phyloP scores from a whole-genome alignment of 2,113 vertebrate species.

The Dolichallabes microphthalmus region DNA sequence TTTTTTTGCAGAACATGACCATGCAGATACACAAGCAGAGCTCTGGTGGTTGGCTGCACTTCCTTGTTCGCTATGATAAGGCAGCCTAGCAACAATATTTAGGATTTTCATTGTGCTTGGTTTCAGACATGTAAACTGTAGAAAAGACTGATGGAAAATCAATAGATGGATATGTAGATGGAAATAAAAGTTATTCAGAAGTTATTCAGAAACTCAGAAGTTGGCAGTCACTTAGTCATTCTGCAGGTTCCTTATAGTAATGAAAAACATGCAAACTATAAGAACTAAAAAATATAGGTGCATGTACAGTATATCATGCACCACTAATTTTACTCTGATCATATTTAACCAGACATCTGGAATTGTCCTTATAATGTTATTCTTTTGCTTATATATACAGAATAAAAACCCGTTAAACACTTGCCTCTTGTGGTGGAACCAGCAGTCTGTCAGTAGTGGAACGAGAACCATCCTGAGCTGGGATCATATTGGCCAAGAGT shows the following conservation, averaged over 20 bases:
- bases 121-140: not conserved
- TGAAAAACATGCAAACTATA: not conserved
- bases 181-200: conserved; percentile 27
- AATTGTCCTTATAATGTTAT: not conserved
- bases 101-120: not conserved
- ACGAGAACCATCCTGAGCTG: conserved; percentile 55
- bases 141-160: not conserved
- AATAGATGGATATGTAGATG: not conserved
- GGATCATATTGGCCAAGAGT: conserved; percentile 55
- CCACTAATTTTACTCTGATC: not conserved
- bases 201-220: too few relatives aligned
- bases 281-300: not conserved
- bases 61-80: conserved; percentile 59
- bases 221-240: not conserved
- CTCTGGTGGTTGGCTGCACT: conserved; percentile 48
- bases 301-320: not conserved
- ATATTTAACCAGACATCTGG: not conserved
- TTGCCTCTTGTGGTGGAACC: conserved; percentile 67
- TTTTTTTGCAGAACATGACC: not conserved
- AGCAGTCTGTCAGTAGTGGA: conserved; percentile 54
- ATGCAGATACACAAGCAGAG: conserved; percentile 20
- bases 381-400: not conserved
- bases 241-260: not conserved
- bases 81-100: conserved; percentile 35
- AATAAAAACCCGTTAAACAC: conserved; percentile 5